Evolutionary conservation across 2,888 invertebrate species (phyloP).

Genomic region (Synergus japonicus): DNA sequence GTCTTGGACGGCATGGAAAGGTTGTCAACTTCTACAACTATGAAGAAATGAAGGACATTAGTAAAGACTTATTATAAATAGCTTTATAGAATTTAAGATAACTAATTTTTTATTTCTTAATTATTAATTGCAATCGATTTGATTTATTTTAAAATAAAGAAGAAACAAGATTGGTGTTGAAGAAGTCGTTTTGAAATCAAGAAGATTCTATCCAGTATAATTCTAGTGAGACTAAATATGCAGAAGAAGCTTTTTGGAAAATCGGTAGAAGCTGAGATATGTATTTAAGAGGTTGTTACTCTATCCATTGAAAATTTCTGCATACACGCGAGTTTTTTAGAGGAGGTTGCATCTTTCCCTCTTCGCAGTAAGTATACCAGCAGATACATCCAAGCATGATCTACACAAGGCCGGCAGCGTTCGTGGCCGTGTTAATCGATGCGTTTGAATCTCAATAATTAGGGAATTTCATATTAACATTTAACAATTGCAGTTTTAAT

Average conservation of each 20-base stretch:
- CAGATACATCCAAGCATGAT: too few relatives aligned
- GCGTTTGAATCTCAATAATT: conserved; percentile 21
- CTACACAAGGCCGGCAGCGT: neutral
- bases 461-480: conserved; percentile 22
- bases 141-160: neutral
- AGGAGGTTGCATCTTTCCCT: neutral
- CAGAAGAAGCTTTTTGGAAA: too few relatives aligned
- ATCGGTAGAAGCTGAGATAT: neutral
- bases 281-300: neutral
- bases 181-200: neutral
- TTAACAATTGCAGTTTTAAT: conserved; percentile 36
- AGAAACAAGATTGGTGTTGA: neutral
- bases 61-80: conserved; percentile 43
- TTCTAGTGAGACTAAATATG: too few relatives aligned
- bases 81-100: neutral
- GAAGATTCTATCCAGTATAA: neutral
- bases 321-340: neutral
- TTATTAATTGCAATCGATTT: neutral
- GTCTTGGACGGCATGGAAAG: conserved; percentile 85
- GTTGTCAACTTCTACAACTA: conserved; percentile 66
- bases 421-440: conserved; percentile 23
- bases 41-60: conserved; percentile 41
- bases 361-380: neutral
- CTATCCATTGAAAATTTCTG: neutral
- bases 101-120: neutral